These are phyloP conservation scores for Smittia aterrima DNA, from an alignment of 2,888 invertebrate genomes.

Conservation along the genomic window DNA sequence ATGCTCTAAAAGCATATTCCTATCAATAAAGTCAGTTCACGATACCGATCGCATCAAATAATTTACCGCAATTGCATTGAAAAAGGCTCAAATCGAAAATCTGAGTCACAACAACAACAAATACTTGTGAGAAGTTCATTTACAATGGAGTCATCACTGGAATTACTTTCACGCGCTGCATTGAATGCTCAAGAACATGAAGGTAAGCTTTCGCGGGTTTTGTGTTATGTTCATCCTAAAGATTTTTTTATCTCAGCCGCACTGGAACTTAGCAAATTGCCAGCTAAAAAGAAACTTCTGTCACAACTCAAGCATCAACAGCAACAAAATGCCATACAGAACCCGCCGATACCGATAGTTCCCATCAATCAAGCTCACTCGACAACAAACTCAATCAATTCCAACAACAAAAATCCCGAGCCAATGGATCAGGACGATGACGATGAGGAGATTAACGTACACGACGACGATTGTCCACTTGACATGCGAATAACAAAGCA, in stretches of 20 bases:
- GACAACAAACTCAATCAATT: conserved; percentile 20
- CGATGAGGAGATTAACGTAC: conserved; percentile 42
- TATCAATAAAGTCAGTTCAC: conserved; percentile 2
- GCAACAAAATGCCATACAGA: conserved; percentile 11
- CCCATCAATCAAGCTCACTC: conserved; percentile 22
- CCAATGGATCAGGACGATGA: conserved; percentile 42
- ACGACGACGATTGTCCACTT: conserved; percentile 44
- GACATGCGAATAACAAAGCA: conserved; percentile 39
- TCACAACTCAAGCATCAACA: neutral
- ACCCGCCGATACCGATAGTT: neutral
- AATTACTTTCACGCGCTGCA: conserved; percentile 22
- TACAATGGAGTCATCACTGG: conserved; percentile 21
- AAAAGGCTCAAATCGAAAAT: neutral
- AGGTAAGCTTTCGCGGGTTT: neutral
- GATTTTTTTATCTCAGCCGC: neutral
- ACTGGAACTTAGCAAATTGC: conserved; percentile 26
- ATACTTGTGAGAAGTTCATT: neutral
- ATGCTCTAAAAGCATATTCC: conserved; percentile 17
- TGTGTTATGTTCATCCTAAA: neutral
- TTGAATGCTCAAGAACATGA: conserved; percentile 29
- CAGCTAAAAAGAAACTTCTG: conserved; percentile 26
- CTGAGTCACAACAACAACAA: conserved; percentile 29
- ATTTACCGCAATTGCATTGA: neutral
- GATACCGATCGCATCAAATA: neutral
- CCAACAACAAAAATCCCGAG: neutral